phyloP scores from a whole-genome alignment of 2,888 invertebrate species.

The Azorinus chamasolen region DNA sequence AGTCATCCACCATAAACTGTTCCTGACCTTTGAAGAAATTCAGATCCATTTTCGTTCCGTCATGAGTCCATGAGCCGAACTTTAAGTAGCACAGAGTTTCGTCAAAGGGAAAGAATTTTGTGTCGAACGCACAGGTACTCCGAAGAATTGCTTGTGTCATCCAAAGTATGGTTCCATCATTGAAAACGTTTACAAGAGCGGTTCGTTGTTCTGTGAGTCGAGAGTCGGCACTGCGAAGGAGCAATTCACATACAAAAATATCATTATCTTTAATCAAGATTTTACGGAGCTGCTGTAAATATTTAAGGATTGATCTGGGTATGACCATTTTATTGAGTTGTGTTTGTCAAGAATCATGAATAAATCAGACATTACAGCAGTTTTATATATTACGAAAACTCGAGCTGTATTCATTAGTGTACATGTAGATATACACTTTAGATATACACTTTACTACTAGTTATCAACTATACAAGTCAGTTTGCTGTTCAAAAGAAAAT shows the following conservation, averaged over 20 bases:
- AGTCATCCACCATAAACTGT: slow-evolving; percentile 79
- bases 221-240: slow-evolving; percentile 83
- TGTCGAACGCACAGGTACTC: slow-evolving; percentile 85
- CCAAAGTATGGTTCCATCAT: slow-evolving; percentile 80
- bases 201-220: slow-evolving; percentile 85
- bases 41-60: slow-evolving; percentile 83
- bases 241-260: neutral
- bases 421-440: too few relatives aligned
- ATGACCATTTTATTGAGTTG: too few relatives aligned
- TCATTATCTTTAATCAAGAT: too few relatives aligned
- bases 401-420: too few relatives aligned
- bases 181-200: slow-evolving; percentile 84
- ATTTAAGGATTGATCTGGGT: too few relatives aligned
- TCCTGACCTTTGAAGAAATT: slow-evolving; percentile 68
- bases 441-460: too few relatives aligned
- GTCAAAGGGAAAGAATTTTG: slow-evolving; percentile 86
- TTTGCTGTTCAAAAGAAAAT: too few relatives aligned
- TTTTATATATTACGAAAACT: too few relatives aligned
- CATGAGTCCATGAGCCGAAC: slow-evolving; percentile 86
- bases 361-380: too few relatives aligned
- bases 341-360: too few relatives aligned
- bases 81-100: slow-evolving; percentile 84
- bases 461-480: too few relatives aligned
- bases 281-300: too few relatives aligned
- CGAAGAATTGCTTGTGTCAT: slow-evolving; percentile 85